Evolutionary conservation across 1,140 invertebrate genomes (phyloP), one percentile per base, ranked within the genome.

Genomic region (Zaprionus ghesquierei): DNA sequence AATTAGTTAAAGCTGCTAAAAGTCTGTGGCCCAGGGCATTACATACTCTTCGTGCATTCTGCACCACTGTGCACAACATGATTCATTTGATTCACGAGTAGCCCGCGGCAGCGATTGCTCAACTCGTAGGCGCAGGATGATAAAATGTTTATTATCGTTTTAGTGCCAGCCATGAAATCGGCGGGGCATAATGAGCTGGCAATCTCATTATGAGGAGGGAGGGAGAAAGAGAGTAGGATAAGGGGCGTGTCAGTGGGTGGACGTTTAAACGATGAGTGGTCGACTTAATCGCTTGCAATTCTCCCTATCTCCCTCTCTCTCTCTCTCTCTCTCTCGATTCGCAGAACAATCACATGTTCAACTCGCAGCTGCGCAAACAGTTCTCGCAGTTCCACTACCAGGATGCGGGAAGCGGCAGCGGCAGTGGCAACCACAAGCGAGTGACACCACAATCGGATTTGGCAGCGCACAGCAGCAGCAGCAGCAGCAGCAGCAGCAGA

Each of bases 321-420:
- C n/a, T n/a, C n/a, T n/a, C n/a, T n/a, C n/a, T 68, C 80, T 70
- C 62, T 66, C 22, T 12, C 13, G 12, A 54, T 54, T 31, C 49
- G 10, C 61, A 96, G 96, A 95, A 95, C 44, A 95, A 95, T 73
- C 93, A 94, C 59, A 94, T 95, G 92, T 97, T 97, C 90, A 92
- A 91, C 72, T 85, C 82, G 22, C 80, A 91, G 77, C 87, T 91
- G 56, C 82, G 86, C 51, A 85, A 85, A 77, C 86, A 91, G 56
- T 90, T 77, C 31, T 70, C 58, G 22, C 77, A 91, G 46, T 82
- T 89, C 56, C 69, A 80, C 33, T 56, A 79, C 23, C 75, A 77
- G 69, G 64, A 78, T 25, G 61, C 54, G 3, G 38, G 25, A 31
- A 2, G 46, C 27, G 49, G 55, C 64, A 46, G 50, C 61, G 51